These are phyloP conservation scores for Phenganax stokvisi DNA, from an alignment of 92 coral and sea anemone genomes.

Conservation along the genomic window DNA sequence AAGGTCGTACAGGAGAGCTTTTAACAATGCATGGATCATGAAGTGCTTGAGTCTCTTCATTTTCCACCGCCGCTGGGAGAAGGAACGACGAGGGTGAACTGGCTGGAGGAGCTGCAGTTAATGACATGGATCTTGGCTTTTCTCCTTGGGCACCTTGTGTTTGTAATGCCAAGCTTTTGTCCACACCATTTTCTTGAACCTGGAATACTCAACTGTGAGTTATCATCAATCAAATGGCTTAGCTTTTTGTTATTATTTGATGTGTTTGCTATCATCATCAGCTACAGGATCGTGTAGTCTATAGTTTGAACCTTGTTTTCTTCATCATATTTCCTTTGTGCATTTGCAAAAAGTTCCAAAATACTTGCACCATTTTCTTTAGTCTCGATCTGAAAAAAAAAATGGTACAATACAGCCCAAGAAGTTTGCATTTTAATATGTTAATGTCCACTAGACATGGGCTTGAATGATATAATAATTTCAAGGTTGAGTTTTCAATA, in stretches of 20 bases:
- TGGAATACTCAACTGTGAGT: background rate
- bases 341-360: conserved; percentile 76
- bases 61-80: conserved; percentile 27
- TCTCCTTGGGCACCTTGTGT: background rate
- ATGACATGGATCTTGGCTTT: conserved; percentile 30
- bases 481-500: background rate
- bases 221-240: background rate
- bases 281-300: background rate
- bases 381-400: background rate
- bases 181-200: conserved; percentile 14
- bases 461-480: too few species aligned
- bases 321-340: conserved; percentile 74
- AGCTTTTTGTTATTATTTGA: background rate
- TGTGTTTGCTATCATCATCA: background rate
- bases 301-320: conserved; percentile 31
- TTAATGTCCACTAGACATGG: background rate
- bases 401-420: background rate
- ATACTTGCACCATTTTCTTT: conserved; percentile 47
- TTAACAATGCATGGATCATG: conserved; percentile 35
- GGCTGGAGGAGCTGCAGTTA: background rate
- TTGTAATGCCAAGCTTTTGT: background rate
- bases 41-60: conserved; percentile 27
- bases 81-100: background rate
- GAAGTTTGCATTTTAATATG: background rate
- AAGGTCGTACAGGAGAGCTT: conserved; percentile 36